phyloP scores from a whole-genome alignment of 1,140 invertebrate species.

The Holotrichia oblita region DNA sequence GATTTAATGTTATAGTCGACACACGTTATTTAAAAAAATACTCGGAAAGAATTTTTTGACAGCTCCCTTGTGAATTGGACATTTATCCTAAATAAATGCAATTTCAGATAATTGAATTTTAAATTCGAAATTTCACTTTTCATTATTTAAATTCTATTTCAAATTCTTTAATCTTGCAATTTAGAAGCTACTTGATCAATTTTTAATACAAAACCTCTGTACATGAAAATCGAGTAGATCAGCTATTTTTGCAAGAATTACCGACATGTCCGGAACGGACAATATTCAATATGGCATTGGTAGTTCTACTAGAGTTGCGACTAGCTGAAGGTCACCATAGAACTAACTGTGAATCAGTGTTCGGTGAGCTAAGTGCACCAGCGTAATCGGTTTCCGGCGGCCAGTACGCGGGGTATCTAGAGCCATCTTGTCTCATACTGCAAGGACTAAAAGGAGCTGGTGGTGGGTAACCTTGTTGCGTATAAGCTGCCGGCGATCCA shows the following conservation, averaged over 20 bases:
- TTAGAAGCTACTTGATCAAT: too few relatives aligned
- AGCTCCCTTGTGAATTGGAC: too few relatives aligned
- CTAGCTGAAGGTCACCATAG: constrained; percentile 54
- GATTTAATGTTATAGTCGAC: too few relatives aligned
- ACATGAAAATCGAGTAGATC: background rate
- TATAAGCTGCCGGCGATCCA: constrained; percentile 53
- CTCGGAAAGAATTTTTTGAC: too few relatives aligned
- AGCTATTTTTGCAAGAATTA: constrained; percentile 16
- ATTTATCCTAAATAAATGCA: too few relatives aligned
- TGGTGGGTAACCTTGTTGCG: constrained; percentile 57
- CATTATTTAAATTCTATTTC: too few relatives aligned
- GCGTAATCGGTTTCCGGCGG: constrained; percentile 57
- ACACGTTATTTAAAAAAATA: too few relatives aligned
- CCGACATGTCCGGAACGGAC: constrained; percentile 63
- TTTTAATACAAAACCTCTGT: too few relatives aligned
- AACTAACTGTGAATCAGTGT: constrained; percentile 55
- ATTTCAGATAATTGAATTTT: too few relatives aligned
- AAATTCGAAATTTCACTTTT: too few relatives aligned
- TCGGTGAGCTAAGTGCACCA: constrained; percentile 53
- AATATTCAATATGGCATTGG: constrained; percentile 71
- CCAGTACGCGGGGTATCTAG: constrained; percentile 58
- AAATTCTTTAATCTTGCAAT: too few relatives aligned
- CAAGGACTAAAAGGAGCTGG: constrained; percentile 55
- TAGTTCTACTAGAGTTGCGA: background rate
- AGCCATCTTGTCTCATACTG: constrained; percentile 55